Percentiles rank a stretch among this genome's conserved stretches.
Conservation (phyloP, 2,113 vertebrate species). For the Zosterops lateralis region DNA sequence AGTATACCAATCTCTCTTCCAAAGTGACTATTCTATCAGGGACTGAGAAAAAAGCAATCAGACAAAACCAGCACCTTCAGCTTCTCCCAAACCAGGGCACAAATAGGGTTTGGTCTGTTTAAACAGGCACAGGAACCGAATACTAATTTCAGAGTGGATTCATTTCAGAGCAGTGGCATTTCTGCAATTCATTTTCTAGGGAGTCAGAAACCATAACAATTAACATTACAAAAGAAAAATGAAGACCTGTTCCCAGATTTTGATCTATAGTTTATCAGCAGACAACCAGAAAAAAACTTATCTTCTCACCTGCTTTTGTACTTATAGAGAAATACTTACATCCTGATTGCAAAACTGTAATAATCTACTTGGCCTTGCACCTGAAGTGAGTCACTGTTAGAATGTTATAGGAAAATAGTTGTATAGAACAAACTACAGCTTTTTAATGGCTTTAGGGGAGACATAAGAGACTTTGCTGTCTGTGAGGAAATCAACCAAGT, state of each 20-base stretch:
- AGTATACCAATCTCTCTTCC: not conserved
- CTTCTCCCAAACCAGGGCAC: not conserved
- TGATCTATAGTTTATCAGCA: not conserved
- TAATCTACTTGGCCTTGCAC: not conserved
- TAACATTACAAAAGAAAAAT: not conserved
- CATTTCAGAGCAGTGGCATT: not conserved
- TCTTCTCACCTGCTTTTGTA: not conserved
- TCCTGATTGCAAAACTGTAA: not conserved
- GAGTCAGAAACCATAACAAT: not conserved
- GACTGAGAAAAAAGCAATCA: not conserved
- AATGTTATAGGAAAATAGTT: not conserved
- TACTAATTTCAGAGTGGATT: not conserved
- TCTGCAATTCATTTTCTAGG: not conserved
- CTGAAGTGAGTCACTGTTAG: not conserved
- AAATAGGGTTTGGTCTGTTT: not conserved
- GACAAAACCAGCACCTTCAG: not conserved
- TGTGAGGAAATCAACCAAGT: not conserved
- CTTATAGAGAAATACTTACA: rapidly evolving
- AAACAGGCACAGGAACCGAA: not conserved
- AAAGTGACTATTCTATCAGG: not conserved
- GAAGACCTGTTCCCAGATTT: not conserved
- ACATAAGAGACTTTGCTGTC: not conserved
- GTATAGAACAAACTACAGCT: not conserved
- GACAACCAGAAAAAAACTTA: not conserved
- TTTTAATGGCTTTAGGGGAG: not conserved